A percentile compares a stretch with the other conserved stretches of the same genome.
phyloP scores from a whole-genome alignment of 2,888 invertebrate species.

The Petrophora chlorosata region DNA sequence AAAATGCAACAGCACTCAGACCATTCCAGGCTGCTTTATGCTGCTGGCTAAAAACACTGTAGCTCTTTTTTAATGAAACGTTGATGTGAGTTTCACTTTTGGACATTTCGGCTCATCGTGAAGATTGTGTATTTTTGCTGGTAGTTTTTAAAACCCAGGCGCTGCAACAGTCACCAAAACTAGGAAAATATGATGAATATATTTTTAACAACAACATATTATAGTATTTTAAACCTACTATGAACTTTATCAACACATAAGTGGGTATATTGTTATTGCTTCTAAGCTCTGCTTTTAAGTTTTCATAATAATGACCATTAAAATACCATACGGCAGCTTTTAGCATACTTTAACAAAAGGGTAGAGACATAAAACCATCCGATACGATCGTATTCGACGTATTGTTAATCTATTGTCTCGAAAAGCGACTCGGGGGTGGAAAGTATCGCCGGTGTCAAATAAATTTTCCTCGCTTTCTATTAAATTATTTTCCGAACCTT shows the following conservation, averaged over 20 bases:
- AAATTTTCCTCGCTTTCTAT: conserved; percentile 40
- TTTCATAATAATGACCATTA: background rate
- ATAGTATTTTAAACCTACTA: too few species aligned
- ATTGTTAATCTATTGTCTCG: conserved; percentile 33
- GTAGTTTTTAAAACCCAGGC: too few species aligned
- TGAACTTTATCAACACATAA: too few species aligned
- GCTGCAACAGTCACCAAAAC: too few species aligned
- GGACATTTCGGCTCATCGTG: conserved; percentile 9
- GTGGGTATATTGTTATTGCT: too few species aligned
- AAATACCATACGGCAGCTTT: background rate
- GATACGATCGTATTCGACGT: conserved; percentile 21
- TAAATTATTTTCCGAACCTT: conserved; percentile 47
- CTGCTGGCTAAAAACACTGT: conserved; percentile 43
- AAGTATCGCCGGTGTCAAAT: conserved; percentile 39
- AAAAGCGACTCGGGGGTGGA: conserved; percentile 26
- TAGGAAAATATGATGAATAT: too few species aligned
- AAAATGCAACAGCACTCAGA: conserved; percentile 81
- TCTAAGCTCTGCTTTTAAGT: too few species aligned
- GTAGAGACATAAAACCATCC: conserved; percentile 8
- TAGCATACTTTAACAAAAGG: background rate
- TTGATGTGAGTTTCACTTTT: conserved; percentile 45
- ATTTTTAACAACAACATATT: too few species aligned
- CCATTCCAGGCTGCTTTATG: conserved; percentile 71
- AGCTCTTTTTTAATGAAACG: conserved; percentile 39
- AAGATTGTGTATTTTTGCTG: too few species aligned